Percentiles rank a stretch among this genome's conserved stretches.
phyloP scores from a whole-genome alignment of 2,797 vertebrate genomes.

The Gymnodraco acuticeps region DNA sequence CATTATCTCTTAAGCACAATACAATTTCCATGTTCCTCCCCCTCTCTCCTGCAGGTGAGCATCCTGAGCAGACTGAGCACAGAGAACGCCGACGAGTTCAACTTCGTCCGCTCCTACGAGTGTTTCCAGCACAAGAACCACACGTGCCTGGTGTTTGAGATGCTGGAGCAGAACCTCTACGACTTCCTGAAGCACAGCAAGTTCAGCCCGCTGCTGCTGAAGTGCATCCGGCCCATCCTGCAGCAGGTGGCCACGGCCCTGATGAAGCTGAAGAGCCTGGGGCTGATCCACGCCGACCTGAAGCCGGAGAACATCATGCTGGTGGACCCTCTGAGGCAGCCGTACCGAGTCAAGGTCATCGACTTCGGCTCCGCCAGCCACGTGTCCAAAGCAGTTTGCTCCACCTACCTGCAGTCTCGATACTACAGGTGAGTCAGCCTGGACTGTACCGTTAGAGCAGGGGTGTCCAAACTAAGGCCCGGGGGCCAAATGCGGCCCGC shows the following conservation, averaged over 20 bases:
- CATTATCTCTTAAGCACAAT: background rate
- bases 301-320: conserved; percentile 99
- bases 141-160: conserved; percentile 99
- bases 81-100: conserved; percentile 97
- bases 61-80: conserved; percentile 96
- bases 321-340: conserved; percentile 95
- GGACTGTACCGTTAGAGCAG: too few species aligned
- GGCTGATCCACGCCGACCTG: conserved; percentile 96
- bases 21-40: background rate
- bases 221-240: conserved; percentile 95
- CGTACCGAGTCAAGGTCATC: conserved; percentile 97
- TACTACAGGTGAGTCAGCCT: conserved; percentile 91
- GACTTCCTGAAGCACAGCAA: conserved; percentile 99
- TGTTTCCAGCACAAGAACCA: conserved; percentile 99
- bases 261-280: conserved; percentile 97
- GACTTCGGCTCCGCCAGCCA: conserved; percentile 98
- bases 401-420: conserved; percentile 97
- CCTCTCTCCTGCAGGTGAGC: conserved; percentile 87
- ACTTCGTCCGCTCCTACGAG: conserved; percentile 98
- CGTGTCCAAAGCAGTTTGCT: conserved; percentile 97
- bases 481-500: too few species aligned
- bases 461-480: too few species aligned
- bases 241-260: conserved; percentile 97
- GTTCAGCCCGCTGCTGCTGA: conserved; percentile 96
- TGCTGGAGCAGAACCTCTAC: conserved; percentile 99